Percentiles rank a stretch among this genome's conserved stretches.
phyloP scores from a whole-genome alignment of 1,140 invertebrate genomes.

The Trichonephila clavata region DNA sequence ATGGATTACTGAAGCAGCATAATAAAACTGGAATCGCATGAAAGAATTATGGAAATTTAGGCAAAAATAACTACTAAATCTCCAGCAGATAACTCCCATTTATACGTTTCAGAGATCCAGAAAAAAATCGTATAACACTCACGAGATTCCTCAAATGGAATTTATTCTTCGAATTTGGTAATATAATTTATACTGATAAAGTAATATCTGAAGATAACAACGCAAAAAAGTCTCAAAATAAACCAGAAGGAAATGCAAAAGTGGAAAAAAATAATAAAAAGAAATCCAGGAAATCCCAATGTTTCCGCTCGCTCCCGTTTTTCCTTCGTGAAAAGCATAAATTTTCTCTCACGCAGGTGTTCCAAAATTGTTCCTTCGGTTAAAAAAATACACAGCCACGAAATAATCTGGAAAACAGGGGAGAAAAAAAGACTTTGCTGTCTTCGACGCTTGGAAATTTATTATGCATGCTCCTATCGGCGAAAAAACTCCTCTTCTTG shows the following conservation, averaged over 20 bases:
- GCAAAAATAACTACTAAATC: too few relatives aligned
- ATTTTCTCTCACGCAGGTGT: slow-evolving; percentile 49
- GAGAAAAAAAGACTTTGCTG: not conserved
- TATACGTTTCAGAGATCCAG: not conserved
- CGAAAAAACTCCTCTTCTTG: not conserved
- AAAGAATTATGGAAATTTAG: too few relatives aligned
- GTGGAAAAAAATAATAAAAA: not conserved
- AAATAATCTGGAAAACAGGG: slow-evolving; percentile 29
- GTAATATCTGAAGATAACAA: not conserved
- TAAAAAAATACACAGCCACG: slow-evolving; percentile 51
- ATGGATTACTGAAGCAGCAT: too few relatives aligned
- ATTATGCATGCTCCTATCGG: slow-evolving; percentile 54
- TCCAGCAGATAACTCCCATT: too few relatives aligned
- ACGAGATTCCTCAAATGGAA: not conserved
- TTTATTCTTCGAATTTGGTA: slow-evolving; percentile 15
- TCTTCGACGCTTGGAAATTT: slow-evolving; percentile 28
- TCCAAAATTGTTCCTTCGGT: slow-evolving; percentile 41
- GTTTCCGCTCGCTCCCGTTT: not conserved
- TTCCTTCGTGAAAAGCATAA: slow-evolving; percentile 27
- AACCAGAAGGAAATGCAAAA: not conserved
- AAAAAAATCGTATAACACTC: not conserved
- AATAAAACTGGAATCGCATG: too few relatives aligned
- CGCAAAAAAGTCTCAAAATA: not conserved
- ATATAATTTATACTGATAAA: slow-evolving; percentile 3
- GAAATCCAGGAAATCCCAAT: not conserved